Evolutionary conservation across 1,140 invertebrate genomes (phyloP).

Genomic region (Lysiphlebus fabarum): DNA sequence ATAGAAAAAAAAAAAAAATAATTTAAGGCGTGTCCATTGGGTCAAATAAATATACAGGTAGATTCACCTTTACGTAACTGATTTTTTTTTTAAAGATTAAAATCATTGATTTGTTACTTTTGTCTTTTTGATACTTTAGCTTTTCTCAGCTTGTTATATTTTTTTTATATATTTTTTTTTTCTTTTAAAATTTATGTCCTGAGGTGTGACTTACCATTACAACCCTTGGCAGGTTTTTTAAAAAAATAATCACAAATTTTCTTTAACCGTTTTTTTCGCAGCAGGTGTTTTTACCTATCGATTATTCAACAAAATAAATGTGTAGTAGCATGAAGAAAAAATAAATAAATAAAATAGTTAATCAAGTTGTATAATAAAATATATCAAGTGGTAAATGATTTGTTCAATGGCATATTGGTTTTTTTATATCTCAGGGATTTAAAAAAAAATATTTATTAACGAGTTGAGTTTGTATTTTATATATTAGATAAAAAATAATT

Average conservation of each 20-base stretch:
- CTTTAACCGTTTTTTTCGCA: background rate
- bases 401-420: background rate
- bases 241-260: background rate
- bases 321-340: background rate
- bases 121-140: constrained; percentile 14
- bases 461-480: too few relatives aligned
- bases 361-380: background rate
- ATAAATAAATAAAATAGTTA: background rate
- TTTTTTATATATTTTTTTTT: constrained; percentile 9
- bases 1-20: too few relatives aligned
- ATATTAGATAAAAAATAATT: too few relatives aligned
- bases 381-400: background rate
- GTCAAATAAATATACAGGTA: too few relatives aligned
- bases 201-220: background rate
- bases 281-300: background rate
- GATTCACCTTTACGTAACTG: too few relatives aligned
- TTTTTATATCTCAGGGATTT: too few relatives aligned
- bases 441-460: background rate
- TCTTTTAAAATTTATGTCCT: background rate
- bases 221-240: background rate
- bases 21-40: too few relatives aligned
- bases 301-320: background rate
- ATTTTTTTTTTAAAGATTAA: constrained; percentile 13
- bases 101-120: constrained; percentile 27
- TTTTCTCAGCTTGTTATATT: too few relatives aligned